Conservation (phyloP, 2,888 invertebrate genomes). For the Drosophila mayaguana region DNA sequence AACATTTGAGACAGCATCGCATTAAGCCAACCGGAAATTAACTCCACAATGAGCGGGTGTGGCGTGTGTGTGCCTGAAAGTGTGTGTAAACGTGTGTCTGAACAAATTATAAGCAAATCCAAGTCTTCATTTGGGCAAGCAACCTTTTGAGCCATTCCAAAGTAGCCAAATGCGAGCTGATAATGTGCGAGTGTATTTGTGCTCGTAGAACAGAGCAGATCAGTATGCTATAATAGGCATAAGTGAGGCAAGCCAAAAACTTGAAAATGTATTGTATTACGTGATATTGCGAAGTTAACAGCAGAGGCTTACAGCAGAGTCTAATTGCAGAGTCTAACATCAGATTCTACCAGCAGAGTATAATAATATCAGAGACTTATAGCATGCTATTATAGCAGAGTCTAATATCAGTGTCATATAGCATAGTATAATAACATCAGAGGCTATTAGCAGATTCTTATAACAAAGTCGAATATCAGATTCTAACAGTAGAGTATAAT, state of each 20-base stretch:
- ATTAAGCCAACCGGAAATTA: slow-evolving; percentile 70
- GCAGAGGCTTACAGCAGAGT: background rate
- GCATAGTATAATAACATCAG: too few species aligned
- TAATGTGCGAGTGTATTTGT: background rate
- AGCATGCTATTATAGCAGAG: too few species aligned
- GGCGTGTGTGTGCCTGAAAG: slow-evolving; percentile 21
- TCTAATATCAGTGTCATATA: too few species aligned
- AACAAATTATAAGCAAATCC: slow-evolving; percentile 11
- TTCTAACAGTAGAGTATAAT: too few species aligned
- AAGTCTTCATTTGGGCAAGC: background rate
- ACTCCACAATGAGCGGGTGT: slow-evolving; percentile 60
- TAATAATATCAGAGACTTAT: too few species aligned
- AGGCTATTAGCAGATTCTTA: too few species aligned
- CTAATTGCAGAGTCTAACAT: too few species aligned
- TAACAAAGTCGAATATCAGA: too few species aligned
- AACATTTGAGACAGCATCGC: slow-evolving; percentile 50
- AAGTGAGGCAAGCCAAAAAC: too few species aligned
- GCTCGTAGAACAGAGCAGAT: background rate
- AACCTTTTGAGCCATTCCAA: slow-evolving; percentile 1
- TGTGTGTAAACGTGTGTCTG: slow-evolving; percentile 4
- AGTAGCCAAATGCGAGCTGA: background rate
- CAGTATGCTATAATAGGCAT: background rate
- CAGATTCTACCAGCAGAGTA: too few species aligned
- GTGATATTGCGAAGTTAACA: background rate
- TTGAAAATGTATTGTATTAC: too few species aligned